Evolutionary conservation across 2,888 invertebrate species (phyloP).

Genomic region (Conomelus anceps): DNA sequence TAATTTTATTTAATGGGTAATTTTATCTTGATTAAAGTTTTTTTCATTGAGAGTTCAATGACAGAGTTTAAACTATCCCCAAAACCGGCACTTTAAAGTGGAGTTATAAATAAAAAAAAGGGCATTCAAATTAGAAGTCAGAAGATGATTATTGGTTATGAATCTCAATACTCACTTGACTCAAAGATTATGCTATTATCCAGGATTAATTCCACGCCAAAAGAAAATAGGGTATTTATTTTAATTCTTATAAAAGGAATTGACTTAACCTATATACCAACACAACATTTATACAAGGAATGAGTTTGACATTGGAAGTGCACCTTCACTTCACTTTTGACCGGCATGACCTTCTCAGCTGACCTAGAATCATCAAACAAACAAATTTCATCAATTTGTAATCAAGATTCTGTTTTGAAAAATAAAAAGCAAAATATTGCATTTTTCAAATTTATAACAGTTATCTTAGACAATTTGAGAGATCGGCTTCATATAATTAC

Average conservation of each 20-base stretch:
- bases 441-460: too few species aligned
- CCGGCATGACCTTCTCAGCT: slow-evolving; percentile 9
- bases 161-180: background rate
- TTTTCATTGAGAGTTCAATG: background rate
- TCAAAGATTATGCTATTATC: background rate
- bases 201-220: background rate
- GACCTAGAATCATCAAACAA: background rate
- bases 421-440: too few species aligned
- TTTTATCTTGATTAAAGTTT: background rate
- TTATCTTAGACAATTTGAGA: too few species aligned
- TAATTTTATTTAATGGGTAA: background rate
- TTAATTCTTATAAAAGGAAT: background rate
- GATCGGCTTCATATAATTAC: too few species aligned
- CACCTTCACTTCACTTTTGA: slow-evolving; percentile 7
- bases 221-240: background rate
- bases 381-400: too few species aligned
- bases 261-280: background rate
- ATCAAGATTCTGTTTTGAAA: too few species aligned
- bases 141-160: background rate
- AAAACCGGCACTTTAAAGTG: background rate
- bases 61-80: background rate
- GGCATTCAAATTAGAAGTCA: background rate
- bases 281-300: background rate
- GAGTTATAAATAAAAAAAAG: background rate
- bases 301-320: slow-evolving; percentile 2